Percentiles rank a stretch among this genome's conserved stretches.
phyloP scores from a whole-genome alignment of 2,888 invertebrate species.

The Dolichopus griseipennis region DNA sequence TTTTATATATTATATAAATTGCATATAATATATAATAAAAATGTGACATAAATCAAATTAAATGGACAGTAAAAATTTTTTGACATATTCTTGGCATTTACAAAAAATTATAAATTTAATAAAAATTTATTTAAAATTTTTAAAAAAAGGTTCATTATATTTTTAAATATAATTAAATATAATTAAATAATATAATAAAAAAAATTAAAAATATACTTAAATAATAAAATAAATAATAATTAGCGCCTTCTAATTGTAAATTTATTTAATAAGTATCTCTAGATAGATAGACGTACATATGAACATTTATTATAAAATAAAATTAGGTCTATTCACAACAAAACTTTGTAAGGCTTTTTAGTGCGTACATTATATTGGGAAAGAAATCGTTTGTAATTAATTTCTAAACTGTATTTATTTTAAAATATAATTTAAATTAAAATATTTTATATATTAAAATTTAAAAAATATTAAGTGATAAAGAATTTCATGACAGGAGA shows the following conservation, averaged over 20 bases:
- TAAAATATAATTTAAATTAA: neutral
- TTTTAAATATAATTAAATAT: too few species aligned
- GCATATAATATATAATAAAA: too few species aligned
- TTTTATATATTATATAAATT: too few species aligned
- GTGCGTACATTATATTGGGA: neutral
- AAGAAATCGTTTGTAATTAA: neutral
- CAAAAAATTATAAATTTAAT: too few species aligned
- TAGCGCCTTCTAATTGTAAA: neutral
- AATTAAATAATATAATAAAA: too few species aligned
- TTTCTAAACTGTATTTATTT: too few species aligned
- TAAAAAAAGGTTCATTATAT: neutral
- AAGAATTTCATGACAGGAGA: neutral
- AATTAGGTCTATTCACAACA: too few species aligned
- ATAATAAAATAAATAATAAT: neutral
- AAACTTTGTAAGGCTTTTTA: too few species aligned
- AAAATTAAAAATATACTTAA: neutral
- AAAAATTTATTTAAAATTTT: too few species aligned
- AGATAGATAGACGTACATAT: neutral
- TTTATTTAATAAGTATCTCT: neutral
- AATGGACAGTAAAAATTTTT: neutral
- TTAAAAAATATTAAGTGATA: neutral
- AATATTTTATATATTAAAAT: neutral
- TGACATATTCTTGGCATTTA: neutral
- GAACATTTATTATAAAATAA: neutral
- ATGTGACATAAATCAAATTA: neutral